phyloP scores from a whole-genome alignment of 2,888 invertebrate species.

The Sarcophaga caerulescens region DNA sequence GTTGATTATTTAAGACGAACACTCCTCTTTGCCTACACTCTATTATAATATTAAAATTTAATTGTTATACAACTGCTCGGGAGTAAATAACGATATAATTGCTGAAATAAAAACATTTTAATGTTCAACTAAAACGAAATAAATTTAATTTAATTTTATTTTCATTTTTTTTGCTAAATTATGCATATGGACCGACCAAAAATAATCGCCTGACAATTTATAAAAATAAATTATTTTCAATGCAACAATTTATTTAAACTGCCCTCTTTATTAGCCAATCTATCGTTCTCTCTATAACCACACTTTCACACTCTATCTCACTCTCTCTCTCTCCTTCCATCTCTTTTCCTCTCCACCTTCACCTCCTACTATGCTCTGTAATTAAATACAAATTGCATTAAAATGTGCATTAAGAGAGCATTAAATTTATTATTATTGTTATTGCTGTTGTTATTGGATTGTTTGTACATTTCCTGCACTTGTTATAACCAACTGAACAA shows the following conservation, averaged over 20 bases:
- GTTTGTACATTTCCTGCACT: conserved; percentile 21
- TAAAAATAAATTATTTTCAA: conserved; percentile 53
- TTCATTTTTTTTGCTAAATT: conserved; percentile 30
- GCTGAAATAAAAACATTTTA: no score
- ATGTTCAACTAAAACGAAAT: no score
- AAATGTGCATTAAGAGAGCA: conserved; percentile 46
- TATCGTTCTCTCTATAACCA: neutral
- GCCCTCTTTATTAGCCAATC: neutral
- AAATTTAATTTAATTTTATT: neutral
- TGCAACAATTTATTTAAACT: conserved; percentile 52
- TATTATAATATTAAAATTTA: no score
- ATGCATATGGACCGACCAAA: conserved; percentile 41
- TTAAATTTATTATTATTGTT: conserved; percentile 46
- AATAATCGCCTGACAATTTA: conserved; percentile 50
- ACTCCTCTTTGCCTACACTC: no score
- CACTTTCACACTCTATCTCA: neutral
- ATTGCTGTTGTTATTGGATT: conserved; percentile 9
- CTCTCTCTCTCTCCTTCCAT: neutral
- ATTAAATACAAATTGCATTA: conserved; percentile 13
- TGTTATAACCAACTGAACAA: neutral
- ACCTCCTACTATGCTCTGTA: neutral
- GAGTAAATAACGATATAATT: no score
- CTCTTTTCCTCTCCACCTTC: no score
- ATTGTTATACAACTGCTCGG: no score
- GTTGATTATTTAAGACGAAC: no score